Conservation (phyloP, 2,797 vertebrate species). For the Sebastes kiyomatsui region DNA sequence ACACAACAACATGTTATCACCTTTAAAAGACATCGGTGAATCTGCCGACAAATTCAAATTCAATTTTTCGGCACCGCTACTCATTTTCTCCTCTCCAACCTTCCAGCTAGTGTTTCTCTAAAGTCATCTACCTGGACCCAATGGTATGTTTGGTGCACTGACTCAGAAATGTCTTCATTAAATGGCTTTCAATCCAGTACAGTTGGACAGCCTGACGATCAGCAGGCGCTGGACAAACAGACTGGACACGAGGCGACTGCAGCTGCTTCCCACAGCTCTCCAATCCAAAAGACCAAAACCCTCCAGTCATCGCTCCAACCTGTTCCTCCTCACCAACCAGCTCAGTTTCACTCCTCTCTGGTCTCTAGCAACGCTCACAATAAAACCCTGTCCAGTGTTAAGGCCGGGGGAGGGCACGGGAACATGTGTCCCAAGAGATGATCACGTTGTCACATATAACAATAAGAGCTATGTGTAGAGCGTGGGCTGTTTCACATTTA, state of each 20-base stretch:
- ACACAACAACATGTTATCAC: background rate
- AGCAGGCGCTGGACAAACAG: slow-evolving; percentile 58
- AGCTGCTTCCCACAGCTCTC: slow-evolving; percentile 50
- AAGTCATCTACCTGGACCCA: background rate
- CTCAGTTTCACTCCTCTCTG: background rate
- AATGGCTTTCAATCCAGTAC: slow-evolving; percentile 15
- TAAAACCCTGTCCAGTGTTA: background rate
- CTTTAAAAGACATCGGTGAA: background rate
- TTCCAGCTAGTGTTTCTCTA: background rate
- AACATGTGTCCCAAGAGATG: background rate
- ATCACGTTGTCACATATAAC: background rate
- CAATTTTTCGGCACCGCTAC: background rate
- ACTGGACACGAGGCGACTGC: slow-evolving; percentile 44
- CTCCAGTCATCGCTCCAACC: slow-evolving; percentile 49
- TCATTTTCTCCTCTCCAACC: too few relatives aligned
- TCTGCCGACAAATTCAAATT: background rate
- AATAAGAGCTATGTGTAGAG: background rate
- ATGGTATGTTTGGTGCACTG: background rate
- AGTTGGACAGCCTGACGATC: slow-evolving; percentile 44
- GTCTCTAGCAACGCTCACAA: background rate
- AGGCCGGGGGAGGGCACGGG: background rate
- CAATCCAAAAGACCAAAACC: slow-evolving; percentile 17
- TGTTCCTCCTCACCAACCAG: slow-evolving; percentile 39
- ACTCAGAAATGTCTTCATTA: slow-evolving; percentile 9
- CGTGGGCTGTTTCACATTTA: background rate